Evolutionary conservation across 2,797 vertebrate genomes (phyloP).

Genomic region (Phataginus tetradactyla): DNA sequence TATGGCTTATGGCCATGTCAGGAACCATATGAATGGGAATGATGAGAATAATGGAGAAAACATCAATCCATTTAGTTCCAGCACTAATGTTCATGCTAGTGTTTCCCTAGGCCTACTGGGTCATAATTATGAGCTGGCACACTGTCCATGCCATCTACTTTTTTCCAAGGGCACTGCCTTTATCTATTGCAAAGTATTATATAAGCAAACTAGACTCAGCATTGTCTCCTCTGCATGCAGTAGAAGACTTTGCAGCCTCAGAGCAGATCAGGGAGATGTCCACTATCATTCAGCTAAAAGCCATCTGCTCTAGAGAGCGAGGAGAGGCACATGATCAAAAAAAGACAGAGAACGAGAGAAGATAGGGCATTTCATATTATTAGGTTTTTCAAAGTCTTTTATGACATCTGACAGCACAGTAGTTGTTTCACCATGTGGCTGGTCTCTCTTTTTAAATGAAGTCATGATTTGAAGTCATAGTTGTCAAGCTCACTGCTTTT

Average conservation of each 20-base stretch:
- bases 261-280: constrained; percentile 34
- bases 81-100: neutral
- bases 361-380: neutral
- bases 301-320: neutral
- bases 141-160: constrained; percentile 68
- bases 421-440: neutral
- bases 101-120: neutral
- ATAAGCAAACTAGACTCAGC: neutral
- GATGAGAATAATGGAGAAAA: constrained; percentile 8
- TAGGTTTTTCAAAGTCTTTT: neutral
- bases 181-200: neutral
- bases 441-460: neutral
- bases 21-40: constrained; percentile 27
- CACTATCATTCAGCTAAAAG: neutral
- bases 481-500: neutral
- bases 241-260: neutral
- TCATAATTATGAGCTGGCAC: constrained; percentile 59
- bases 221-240: neutral
- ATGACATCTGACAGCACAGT: neutral
- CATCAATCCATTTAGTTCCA: neutral
- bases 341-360: neutral
- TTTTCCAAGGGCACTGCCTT: constrained; percentile 29
- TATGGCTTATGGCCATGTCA: neutral
- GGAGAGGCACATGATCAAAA: fast-evolving
- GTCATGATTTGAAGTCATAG: neutral